Conservation (phyloP, 2,888 invertebrate genomes). For the Drosophila prostipennis region DNA sequence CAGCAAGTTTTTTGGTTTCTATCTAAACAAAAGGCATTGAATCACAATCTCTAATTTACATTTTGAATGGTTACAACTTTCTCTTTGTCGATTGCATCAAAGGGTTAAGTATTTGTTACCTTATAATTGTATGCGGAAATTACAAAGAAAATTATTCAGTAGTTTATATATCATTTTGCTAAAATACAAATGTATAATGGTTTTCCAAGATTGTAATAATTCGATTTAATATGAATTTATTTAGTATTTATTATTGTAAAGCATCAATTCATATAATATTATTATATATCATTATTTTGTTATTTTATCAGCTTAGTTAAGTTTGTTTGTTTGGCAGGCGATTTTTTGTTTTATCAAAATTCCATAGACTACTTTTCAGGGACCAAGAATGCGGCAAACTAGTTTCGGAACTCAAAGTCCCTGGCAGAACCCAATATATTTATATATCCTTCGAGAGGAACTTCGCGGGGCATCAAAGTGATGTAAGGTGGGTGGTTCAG, state of each 20-base stretch:
- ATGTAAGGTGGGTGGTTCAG: conserved; percentile 1
- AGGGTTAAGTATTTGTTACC: neutral
- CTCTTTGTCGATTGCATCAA: neutral
- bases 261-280: no score
- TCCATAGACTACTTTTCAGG: conserved; percentile 1
- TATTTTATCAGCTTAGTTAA: no score
- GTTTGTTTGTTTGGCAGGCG: no score
- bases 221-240: no score
- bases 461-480: conserved; percentile 13
- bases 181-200: no score
- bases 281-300: no score
- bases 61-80: conserved; percentile 4
- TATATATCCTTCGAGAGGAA: conserved; percentile 1
- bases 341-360: neutral
- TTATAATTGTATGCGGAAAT: no score
- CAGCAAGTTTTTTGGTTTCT: neutral
- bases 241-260: no score
- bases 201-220: no score
- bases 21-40: neutral
- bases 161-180: no score
- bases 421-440: conserved; percentile 3
- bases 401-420: neutral
- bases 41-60: conserved; percentile 4
- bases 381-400: neutral
- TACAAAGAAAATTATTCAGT: no score